phyloP scores from a whole-genome alignment of 53 echinoderm and acorn worm species.

The Holothuria scabra region DNA sequence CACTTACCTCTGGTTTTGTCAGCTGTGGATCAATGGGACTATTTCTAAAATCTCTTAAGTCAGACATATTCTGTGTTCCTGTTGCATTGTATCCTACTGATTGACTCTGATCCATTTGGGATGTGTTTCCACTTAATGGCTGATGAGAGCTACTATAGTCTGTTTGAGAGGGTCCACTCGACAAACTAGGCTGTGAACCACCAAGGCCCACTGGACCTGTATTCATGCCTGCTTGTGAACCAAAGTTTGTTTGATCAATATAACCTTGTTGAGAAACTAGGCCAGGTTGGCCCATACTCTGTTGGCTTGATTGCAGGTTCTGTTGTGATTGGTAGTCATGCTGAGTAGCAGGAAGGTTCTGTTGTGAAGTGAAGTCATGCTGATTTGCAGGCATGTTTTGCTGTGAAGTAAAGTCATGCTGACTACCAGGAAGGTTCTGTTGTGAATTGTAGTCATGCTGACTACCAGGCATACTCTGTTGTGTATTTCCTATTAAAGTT shows the following conservation, averaged over 20 bases:
- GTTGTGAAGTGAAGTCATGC: no score
- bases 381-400: no score
- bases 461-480: no score
- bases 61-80: slow-evolving; percentile 19
- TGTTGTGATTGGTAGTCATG: slow-evolving; percentile 39
- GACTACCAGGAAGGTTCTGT: background rate
- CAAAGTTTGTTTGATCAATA: slow-evolving; percentile 47
- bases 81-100: slow-evolving; percentile 18
- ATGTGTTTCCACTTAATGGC: slow-evolving; percentile 31
- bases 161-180: slow-evolving; percentile 28
- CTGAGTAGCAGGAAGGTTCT: slow-evolving; percentile 1
- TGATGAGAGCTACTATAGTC: slow-evolving; percentile 54
- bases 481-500: background rate
- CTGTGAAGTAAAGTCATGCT: slow-evolving; percentile 12
- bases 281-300: slow-evolving; percentile 39
- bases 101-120: slow-evolving; percentile 13
- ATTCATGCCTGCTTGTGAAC: slow-evolving; percentile 42
- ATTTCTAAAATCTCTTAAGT: slow-evolving; percentile 71
- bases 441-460: no score
- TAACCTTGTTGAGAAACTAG: slow-evolving; percentile 60
- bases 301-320: slow-evolving; percentile 5
- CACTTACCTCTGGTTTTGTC: slow-evolving; percentile 62
- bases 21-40: slow-evolving; percentile 76
- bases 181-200: slow-evolving; percentile 31
- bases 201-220: slow-evolving; percentile 13